Conservation (phyloP, 1,140 invertebrate genomes). For the Zaprionus davidi region DNA sequence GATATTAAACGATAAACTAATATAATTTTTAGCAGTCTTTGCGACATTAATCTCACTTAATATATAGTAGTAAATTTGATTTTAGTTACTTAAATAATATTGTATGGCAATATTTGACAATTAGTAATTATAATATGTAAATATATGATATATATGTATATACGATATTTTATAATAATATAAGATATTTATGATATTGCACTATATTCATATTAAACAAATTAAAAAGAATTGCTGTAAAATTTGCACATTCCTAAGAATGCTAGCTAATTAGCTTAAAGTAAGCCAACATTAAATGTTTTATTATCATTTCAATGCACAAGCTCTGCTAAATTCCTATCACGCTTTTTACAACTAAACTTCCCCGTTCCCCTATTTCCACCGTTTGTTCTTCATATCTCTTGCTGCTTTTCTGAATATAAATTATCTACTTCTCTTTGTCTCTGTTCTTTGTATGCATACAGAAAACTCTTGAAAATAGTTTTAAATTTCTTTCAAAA, state of each 20-base stretch:
- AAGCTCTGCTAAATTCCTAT: neutral
- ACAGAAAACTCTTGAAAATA: conserved; percentile 3
- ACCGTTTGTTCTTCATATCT: neutral
- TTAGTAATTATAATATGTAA: no score
- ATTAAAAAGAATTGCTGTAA: no score
- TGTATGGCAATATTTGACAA: no score
- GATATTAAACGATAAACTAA: no score
- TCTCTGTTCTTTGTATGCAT: neutral
- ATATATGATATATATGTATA: no score
- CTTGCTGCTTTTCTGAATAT: conserved; percentile 5
- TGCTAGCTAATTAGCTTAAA: neutral
- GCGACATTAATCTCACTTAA: no score
- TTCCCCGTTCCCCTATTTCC: neutral
- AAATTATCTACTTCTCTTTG: conserved; percentile 3
- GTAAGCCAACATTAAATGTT: neutral
- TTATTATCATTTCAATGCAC: neutral
- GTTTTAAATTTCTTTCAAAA: conserved; percentile 9
- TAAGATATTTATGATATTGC: no score
- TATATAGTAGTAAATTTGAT: no score
- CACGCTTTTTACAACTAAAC: neutral
- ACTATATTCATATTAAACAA: no score
- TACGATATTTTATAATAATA: no score
- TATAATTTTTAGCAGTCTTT: no score
- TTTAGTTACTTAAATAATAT: no score
- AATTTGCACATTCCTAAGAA: neutral